Conservation (phyloP, 2,113 vertebrate species). For the Phaetusa simplex region DNA sequence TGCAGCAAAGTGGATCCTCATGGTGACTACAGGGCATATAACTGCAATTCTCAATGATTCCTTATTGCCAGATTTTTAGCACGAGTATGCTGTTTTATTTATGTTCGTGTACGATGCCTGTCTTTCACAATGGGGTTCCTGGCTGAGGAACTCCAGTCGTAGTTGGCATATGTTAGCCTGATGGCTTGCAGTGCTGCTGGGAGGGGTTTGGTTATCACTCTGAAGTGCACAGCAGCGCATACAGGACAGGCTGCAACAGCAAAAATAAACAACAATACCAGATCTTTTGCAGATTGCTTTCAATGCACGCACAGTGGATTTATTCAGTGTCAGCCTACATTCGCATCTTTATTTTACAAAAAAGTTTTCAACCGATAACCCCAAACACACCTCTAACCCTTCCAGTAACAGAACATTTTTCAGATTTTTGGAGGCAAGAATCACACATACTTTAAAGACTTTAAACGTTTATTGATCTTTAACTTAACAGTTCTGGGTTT, state of each 20-base stretch:
- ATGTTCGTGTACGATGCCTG: accelerated
- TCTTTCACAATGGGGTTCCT: background rate
- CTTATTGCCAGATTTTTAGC: background rate
- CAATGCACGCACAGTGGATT: background rate
- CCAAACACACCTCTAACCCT: background rate
- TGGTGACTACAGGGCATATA: background rate
- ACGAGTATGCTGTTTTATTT: background rate
- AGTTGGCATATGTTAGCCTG: background rate
- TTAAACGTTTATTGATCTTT: background rate
- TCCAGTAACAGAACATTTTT: background rate
- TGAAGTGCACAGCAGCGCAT: background rate
- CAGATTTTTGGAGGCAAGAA: background rate
- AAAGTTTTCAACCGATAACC: background rate
- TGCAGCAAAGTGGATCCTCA: accelerated
- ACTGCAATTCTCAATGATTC: background rate
- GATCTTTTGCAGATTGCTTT: background rate
- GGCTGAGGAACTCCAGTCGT: background rate
- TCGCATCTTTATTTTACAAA: background rate
- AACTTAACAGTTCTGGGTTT: background rate
- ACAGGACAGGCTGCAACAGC: background rate
- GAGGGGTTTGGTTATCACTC: background rate
- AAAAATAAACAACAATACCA: background rate
- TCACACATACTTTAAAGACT: background rate
- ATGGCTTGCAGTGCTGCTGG: background rate
- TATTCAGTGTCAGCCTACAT: background rate